A percentile compares a stretch with the other conserved stretches of the same genome.
These are phyloP conservation scores for Cyanoramphus novaezelandiae DNA, from an alignment of 2,113 vertebrate species.

Conservation along the genomic window DNA sequence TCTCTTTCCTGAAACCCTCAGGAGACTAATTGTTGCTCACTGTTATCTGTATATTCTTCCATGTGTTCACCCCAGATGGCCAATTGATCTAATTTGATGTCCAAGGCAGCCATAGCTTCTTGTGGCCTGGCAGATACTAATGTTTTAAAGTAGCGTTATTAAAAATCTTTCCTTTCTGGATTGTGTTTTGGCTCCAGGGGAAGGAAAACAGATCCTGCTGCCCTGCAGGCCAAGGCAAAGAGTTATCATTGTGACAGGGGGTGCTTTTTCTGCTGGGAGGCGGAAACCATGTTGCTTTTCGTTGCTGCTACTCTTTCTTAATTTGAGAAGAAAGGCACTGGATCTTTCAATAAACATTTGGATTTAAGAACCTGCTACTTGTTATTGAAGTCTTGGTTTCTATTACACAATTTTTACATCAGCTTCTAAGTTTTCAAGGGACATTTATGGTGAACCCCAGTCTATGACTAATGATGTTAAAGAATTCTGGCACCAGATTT, in stretches of 20 bases:
- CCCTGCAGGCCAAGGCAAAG: background rate
- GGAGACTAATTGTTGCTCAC: constrained; percentile 34
- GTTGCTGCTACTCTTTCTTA: background rate
- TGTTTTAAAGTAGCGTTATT: background rate
- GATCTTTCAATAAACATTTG: background rate
- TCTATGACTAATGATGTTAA: background rate
- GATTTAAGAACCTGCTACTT: background rate
- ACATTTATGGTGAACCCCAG: background rate
- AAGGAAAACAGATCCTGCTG: background rate
- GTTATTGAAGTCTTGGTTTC: background rate
- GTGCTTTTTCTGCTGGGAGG: background rate
- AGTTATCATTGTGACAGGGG: background rate
- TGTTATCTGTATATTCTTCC: constrained; percentile 19
- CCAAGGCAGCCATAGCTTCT: background rate
- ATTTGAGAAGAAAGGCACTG: background rate
- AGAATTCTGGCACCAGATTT: background rate
- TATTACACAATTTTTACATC: background rate
- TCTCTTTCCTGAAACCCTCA: constrained; percentile 19
- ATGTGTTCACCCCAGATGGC: constrained; percentile 50
- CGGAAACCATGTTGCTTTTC: background rate
- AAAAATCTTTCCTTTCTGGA: background rate
- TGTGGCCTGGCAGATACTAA: background rate
- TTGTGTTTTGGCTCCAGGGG: background rate
- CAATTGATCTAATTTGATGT: constrained; percentile 47
- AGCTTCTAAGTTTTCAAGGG: background rate